A percentile compares a stretch with the other conserved stretches of the same genome.
Evolutionary conservation across 2,888 invertebrate species (phyloP).

Genomic region (Hypomecis atomaria): DNA sequence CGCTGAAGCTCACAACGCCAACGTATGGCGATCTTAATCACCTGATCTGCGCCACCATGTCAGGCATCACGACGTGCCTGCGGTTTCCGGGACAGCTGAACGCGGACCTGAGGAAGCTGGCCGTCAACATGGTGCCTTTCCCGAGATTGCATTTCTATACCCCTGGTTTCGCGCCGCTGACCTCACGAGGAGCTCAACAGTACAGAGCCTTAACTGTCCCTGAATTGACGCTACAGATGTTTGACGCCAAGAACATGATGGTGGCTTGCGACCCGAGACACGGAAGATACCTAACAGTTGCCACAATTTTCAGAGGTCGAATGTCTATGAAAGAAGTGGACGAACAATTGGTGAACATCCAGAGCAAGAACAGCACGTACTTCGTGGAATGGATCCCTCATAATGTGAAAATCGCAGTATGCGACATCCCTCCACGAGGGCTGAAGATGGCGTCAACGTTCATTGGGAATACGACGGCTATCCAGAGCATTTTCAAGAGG

Average conservation of each 20-base stretch:
- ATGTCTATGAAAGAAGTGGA: conserved; percentile 98
- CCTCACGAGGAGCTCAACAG: conserved; percentile 93
- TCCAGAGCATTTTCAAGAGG: conserved; percentile 94
- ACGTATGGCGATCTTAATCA: conserved; percentile 93
- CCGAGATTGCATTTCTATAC: conserved; percentile 85
- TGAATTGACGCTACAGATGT: conserved; percentile 89
- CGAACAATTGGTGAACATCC: conserved; percentile 90
- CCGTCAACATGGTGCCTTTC: conserved; percentile 86
- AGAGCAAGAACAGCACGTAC: conserved; percentile 91
- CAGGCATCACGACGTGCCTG: conserved; percentile 93
- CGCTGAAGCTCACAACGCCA: conserved; percentile 89
- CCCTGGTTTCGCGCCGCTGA: conserved; percentile 87
- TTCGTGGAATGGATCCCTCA: conserved; percentile 93
- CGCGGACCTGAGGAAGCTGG: conserved; percentile 75
- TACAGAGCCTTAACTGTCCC: conserved; percentile 96
- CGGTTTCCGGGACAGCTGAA: conserved; percentile 85
- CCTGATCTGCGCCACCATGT: conserved; percentile 93
- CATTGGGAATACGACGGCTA: conserved; percentile 94
- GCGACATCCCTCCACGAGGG: conserved; percentile 90
- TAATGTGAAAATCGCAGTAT: conserved; percentile 91
- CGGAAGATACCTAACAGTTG: conserved; percentile 94
- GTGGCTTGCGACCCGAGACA: conserved; percentile 96
- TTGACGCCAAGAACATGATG: conserved; percentile 92
- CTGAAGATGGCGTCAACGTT: conserved; percentile 95
- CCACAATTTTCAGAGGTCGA: conserved; percentile 94